Evolutionary conservation across 2,888 invertebrate species (phyloP), one percentile per base, ranked within the genome.

Genomic region (Drosophila koepferae): DNA sequence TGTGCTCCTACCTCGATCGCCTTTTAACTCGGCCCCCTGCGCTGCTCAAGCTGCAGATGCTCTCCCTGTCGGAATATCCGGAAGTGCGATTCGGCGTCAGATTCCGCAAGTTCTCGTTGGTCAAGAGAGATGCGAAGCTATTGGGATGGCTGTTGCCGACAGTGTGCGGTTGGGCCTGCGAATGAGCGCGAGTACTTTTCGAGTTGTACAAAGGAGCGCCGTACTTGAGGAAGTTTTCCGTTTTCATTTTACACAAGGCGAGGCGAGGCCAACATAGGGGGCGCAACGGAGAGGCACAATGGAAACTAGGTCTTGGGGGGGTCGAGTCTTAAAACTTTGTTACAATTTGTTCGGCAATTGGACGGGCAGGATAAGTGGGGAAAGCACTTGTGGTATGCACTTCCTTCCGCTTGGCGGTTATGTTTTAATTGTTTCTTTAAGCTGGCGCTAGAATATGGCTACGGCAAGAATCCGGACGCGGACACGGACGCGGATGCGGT

Each of bases 11-110:
- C 89, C 88, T 89, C 43, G 89, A 84, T 65, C 86, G 77, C 36
- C 92, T 79, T 73, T 90, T 92, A 56, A 91, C 89, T 53, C 92
- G 80, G 16, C 87, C 84, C n/a, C 73, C 77, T 16, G 84, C 76
- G 79, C 90, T 91, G 72, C 90, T 89, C 34, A 73, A 73, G 71
- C 90, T 91, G 75, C 86, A 81, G 62, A 91, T 67, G 82, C 92
- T 93, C 20, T 92, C 92, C 71, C 89, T 86, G 76, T 93, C 93
- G 55, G 92, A 92, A 66, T 80, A 85, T 70, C 74, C 88, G 69
- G 70, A 81, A 70, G 16, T 63, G 36, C 87, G 83, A 28, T 63
- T 68, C 46, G 80, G 81, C 59, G 79, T 64, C 62, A 80, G 75
- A 67, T 83, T 63, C 34, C 74, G 77, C 70, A 89, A 74, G 70